Percentiles rank a stretch among this genome's conserved stretches.
Conservation (phyloP, 2,888 invertebrate species). For the Phasia obesa region DNA sequence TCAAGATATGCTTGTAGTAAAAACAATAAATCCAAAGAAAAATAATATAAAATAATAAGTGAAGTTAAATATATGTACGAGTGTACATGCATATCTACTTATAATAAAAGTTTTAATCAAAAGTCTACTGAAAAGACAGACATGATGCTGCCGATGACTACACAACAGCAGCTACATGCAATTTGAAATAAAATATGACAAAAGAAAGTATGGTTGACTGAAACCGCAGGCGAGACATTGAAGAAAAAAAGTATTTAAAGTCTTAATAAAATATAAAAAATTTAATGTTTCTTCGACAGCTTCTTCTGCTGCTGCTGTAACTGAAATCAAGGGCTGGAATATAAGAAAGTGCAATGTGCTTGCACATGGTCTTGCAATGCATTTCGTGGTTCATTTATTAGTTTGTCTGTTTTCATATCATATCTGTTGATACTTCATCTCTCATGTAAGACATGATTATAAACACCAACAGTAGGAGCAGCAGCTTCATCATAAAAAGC, state of each 20-base stretch:
- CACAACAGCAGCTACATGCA: not conserved
- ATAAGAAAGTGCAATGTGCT: not conserved
- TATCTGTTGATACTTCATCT: slow-evolving; percentile 19
- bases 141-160: not conserved
- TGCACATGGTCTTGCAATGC: slow-evolving; percentile 5
- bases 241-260: slow-evolving; percentile 30
- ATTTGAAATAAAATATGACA: not conserved
- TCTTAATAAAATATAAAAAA: slow-evolving; percentile 35
- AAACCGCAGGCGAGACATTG: slow-evolving; percentile 58
- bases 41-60: slow-evolving; percentile 36
- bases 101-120: slow-evolving; percentile 44
- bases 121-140: slow-evolving; percentile 8
- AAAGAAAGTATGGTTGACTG: slow-evolving; percentile 66
- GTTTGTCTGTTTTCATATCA: slow-evolving; percentile 14
- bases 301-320: not conserved
- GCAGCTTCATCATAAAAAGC: not conserved
- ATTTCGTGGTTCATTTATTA: slow-evolving; percentile 28
- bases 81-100: slow-evolving; percentile 28
- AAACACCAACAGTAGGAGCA: not conserved
- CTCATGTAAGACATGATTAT: slow-evolving; percentile 6
- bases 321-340: not conserved
- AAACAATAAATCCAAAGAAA: not conserved
- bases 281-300: not conserved
- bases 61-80: not conserved
- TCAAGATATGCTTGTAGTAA: slow-evolving; percentile 45